Evolutionary conservation across 2,113 vertebrate genomes (phyloP), one percentile per base, ranked within the genome.

Genomic region (Rhineura floridana): DNA sequence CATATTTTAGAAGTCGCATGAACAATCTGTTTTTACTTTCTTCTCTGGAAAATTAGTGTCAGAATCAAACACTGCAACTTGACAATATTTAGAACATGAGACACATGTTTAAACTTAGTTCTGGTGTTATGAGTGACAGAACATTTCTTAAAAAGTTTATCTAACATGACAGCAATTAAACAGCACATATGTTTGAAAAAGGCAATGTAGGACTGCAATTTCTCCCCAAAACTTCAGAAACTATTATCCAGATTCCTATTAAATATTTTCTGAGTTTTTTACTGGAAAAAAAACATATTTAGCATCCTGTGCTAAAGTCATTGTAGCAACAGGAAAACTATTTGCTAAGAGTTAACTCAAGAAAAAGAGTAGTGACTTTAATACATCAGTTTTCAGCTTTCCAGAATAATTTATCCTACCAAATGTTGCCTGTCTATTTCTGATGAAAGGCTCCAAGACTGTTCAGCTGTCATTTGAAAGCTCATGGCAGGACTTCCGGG

Each of bases 341-440:
- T 59, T 77, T 19, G 11, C 28, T 80, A 13, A 17, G 84, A 52
- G 2, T 69, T 52, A 84, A 69, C 17, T 69, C 83, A 72, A 46
- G 72, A 63, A 62, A 76, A 11, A 77, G 39, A 42, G 3, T 23
- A 77, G 30, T 63, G 69, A 46, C 59, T 77, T 46, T 55, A 63
- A 77, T 33, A 76, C 0, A 19, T 77, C 10, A 17, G 1, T 1
- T 30, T 63, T 85, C 7, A 25, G 65, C 12, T 11, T 89, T 23
- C 84, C 46, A 6, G 5, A 83, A 19, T 85, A 63, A 65, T 91
- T 78, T 48, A 42, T 87, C 80, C 89, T 91, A 39, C 19, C 4
- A 76, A 50, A 23, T 84, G 4, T 19, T 83, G 1, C 11, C 85
- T 33, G 70, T 42, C 2, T 42, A 1, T 50, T 59, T 89, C 70